These are phyloP conservation scores for Agapostemon virescens DNA, from an alignment of 2,888 invertebrate genomes.

Conservation along the genomic window DNA sequence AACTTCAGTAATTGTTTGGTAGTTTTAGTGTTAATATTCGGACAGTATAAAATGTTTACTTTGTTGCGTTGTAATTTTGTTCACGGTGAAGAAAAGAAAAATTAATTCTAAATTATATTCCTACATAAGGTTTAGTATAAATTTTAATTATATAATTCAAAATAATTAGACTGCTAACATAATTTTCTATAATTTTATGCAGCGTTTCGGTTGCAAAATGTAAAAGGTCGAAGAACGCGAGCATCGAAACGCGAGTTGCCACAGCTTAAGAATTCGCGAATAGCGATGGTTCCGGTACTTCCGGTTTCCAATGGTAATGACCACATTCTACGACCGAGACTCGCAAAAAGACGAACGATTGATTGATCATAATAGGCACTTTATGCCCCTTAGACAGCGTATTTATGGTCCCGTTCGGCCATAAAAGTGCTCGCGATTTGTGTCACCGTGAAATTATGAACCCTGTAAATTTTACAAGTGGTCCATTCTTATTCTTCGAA, in stretches of 20 bases:
- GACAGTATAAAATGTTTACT: too few relatives aligned
- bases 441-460: constrained; percentile 38
- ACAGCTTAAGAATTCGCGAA: background rate
- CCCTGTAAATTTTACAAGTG: constrained; percentile 56
- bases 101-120: too few relatives aligned
- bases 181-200: too few relatives aligned
- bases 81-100: too few relatives aligned
- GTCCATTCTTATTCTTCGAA: constrained; percentile 6
- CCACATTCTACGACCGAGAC: background rate
- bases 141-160: too few relatives aligned
- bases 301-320: constrained; percentile 17
- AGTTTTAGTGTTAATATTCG: too few relatives aligned
- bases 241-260: background rate
- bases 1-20: too few relatives aligned
- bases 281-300: background rate
- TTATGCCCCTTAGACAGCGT: constrained; percentile 35
- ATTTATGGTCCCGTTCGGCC: constrained; percentile 35
- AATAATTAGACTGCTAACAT: too few relatives aligned
- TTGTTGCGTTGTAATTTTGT: too few relatives aligned
- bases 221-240: background rate
- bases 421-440: constrained; percentile 46
- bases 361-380: constrained; percentile 37
- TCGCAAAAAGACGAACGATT: constrained; percentile 37
- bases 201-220: background rate
- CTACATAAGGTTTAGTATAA: too few relatives aligned